phyloP scores from a whole-genome alignment of 2,888 invertebrate genomes.

The Orchesella flavescens region DNA sequence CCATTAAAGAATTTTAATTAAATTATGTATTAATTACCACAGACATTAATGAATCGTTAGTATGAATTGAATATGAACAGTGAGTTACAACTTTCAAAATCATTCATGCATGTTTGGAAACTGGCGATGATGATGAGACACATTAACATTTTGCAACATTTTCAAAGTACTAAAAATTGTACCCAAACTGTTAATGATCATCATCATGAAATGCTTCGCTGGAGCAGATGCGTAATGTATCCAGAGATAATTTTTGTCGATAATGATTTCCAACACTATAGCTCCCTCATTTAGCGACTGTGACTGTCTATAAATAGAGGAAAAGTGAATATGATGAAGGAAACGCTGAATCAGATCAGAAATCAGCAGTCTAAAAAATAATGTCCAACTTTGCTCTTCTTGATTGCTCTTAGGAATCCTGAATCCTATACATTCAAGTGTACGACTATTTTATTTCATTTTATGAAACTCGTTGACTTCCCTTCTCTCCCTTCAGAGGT shows the following conservation, averaged over 20 bases:
- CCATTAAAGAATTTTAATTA: neutral
- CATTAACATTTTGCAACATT: too few relatives aligned
- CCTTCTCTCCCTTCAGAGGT: neutral
- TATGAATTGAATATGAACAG: constrained; percentile 16
- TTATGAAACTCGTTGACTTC: constrained; percentile 25
- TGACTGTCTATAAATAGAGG: neutral
- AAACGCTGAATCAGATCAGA: constrained; percentile 52
- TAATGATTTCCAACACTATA: too few relatives aligned
- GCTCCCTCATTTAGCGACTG: too few relatives aligned
- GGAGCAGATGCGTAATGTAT: neutral
- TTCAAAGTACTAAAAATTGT: too few relatives aligned
- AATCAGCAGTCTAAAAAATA: constrained; percentile 27
- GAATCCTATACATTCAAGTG: neutral
- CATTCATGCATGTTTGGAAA: too few relatives aligned
- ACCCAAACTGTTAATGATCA: too few relatives aligned
- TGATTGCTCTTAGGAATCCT: constrained; percentile 1
- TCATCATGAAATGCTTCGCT: too few relatives aligned
- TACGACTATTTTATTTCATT: constrained; percentile 6
- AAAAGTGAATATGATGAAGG: constrained; percentile 12
- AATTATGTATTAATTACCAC: constrained; percentile 34
- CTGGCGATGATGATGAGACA: too few relatives aligned
- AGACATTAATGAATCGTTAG: constrained; percentile 18
- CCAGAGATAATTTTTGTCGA: too few relatives aligned
- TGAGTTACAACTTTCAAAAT: neutral
- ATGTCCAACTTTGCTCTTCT: constrained; percentile 25